A percentile compares a stretch with the other conserved stretches of the same genome.
Conservation (phyloP, 2,888 invertebrate genomes). For the Drosophila neotestacea region DNA sequence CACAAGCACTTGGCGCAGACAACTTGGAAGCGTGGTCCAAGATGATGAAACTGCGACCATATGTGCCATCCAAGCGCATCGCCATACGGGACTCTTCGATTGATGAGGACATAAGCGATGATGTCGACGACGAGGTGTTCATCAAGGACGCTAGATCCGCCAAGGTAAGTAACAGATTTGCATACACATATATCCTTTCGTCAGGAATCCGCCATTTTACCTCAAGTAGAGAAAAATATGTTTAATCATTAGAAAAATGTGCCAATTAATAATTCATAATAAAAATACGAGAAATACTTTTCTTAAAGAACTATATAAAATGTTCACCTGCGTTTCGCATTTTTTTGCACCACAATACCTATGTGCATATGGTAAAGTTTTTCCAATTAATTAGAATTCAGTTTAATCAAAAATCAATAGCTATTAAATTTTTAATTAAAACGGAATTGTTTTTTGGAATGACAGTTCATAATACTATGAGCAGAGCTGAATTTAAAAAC, state of each 20-base stretch:
- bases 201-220: neutral
- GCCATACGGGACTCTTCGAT: constrained; percentile 88
- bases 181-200: neutral
- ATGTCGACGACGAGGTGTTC: constrained; percentile 92
- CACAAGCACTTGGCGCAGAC: constrained; percentile 30
- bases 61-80: constrained; percentile 88
- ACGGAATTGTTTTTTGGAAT: neutral
- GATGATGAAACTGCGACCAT: constrained; percentile 87
- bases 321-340: neutral
- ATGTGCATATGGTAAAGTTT: neutral
- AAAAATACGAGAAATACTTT: no score
- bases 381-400: neutral
- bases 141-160: constrained; percentile 90
- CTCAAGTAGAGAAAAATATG: neutral
- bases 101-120: constrained; percentile 90
- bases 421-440: neutral
- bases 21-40: constrained; percentile 51
- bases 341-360: neutral
- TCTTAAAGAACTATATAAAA: neutral
- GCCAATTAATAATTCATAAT: neutral
- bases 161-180: constrained; percentile 84
- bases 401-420: neutral
- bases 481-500: neutral
- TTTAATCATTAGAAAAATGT: neutral
- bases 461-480: no score